Evolutionary conservation across 1,140 invertebrate species (phyloP), one percentile per base, ranked within the genome.

Genomic region (Euura saliciscinereae): DNA sequence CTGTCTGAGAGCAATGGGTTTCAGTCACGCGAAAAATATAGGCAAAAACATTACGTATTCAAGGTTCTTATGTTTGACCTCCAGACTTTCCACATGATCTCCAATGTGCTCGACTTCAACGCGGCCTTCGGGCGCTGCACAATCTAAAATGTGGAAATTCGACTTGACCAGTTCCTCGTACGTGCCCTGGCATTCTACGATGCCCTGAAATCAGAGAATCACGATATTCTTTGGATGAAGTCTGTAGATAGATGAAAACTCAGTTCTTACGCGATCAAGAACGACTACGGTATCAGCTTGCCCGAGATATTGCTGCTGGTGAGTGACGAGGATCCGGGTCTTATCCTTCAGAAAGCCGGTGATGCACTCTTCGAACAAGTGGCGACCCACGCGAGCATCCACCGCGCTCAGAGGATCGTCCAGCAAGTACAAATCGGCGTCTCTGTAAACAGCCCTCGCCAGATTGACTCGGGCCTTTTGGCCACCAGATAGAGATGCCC

Each of bases 381-480:
- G 91, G 69, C 89, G 88, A 0, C 90, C 91, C n/a, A 94, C 92
- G 74, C 91, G 90, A 0, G 90, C 85, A 77, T 94, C 92, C 0
- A 94, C 92, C 0, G 94, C 94, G 78, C 93, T 94, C 0, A 96
- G 83, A 0, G 94, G 94, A 86, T 96, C 95, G 80, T 96, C 95
- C 2, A 96, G 83, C 1, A 96, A 81, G 81, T 95, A 96, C 45
- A 96, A 89, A 80, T 94, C 92, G 2, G 91, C 90, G 73, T 91
- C 86, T 79, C 89, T 92, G 77, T 94, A 94, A 45, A 95, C 89
- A 6, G 93, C 92, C 73, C 94, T 90, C 1, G 94, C 95, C 68
- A 96, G 88, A 87, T 94, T 96, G n/a, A 98, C 92, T 79, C 96
- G 89, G 43, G 96, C 95, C 73, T 92, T 92, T 86, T 98, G 96